Evolutionary conservation across 2,797 vertebrate species (phyloP).

Genomic region (Lithobates pipiens): DNA sequence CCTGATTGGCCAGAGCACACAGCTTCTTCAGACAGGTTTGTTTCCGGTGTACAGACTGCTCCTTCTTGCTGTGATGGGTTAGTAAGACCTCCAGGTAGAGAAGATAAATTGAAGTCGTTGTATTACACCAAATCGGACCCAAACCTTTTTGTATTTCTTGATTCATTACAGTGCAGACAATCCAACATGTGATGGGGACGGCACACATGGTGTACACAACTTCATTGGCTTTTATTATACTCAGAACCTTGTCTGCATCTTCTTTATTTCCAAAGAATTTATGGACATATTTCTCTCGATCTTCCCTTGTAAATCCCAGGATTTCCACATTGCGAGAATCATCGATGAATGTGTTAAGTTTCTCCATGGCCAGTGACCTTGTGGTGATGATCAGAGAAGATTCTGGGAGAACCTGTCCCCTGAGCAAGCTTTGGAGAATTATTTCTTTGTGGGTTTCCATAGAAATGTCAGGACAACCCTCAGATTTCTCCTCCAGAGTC

Average conservation of each 20-base stretch:
- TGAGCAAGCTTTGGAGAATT: slow-evolving; percentile 55
- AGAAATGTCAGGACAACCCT: too few relatives aligned
- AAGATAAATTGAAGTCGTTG: background rate
- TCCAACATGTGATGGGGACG: too few relatives aligned
- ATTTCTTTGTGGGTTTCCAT: background rate
- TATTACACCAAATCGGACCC: background rate
- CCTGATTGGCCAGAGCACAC: slow-evolving; percentile 60
- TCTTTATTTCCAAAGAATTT: too few relatives aligned
- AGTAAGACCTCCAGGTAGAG: background rate
- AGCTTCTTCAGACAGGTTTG: slow-evolving; percentile 3
- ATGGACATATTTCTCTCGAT: too few relatives aligned
- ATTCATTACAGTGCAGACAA: too few relatives aligned
- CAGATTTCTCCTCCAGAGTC: background rate
- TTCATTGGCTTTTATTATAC: too few relatives aligned
- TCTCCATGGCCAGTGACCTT: fast-evolving
- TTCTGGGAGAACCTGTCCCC: background rate
- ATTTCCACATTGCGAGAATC: too few relatives aligned
- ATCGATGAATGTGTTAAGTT: too few relatives aligned
- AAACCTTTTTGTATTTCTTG: background rate
- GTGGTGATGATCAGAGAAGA: slow-evolving; percentile 69
- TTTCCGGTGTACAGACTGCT: background rate
- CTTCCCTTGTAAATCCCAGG: too few relatives aligned
- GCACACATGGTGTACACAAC: too few relatives aligned
- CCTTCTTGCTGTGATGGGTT: background rate
- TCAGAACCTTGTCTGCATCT: too few relatives aligned